Base-by-base conservation (phyloP, 2,888 invertebrate genomes). In the Nebria salina region DNA sequence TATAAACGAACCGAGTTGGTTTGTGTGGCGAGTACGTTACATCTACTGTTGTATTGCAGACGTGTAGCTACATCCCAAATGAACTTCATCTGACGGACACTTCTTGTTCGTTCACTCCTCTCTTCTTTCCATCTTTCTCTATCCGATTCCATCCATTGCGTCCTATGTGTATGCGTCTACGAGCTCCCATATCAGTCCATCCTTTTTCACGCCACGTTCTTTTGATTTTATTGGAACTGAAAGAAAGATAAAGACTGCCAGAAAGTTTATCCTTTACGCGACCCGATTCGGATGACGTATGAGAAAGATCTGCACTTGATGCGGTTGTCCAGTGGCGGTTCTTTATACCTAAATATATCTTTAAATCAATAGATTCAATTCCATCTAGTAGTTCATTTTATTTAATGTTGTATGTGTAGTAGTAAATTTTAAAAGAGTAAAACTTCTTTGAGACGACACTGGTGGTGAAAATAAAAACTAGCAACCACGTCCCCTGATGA, bases 151-250 rank as follows among this genome's bases (percentile, higher is more conserved):
- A n/a, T 76, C 25, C 76, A 68, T 41, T 76, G 70, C 13, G 34
- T 15, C 15, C 20, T 20, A 20, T 20, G 5, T 34, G 5, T 34
- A 34, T 34, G 34, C 5, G 34, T 34, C 4, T 34, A 5, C 5
- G 54, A 54, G 70, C 76, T 5, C 8, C 72, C 34, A 5, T 26
- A 34, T 26, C 34, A n/a, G n/a, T 75, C 43, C 43, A n/a, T 65
- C 43, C 75, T 25, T 64, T 54, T 75, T 64, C 54, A 7, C 15
- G 65, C 65, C 68, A 75, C 73, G 74, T 79, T 66, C 79, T 74
- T 74, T 79, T 79, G 79, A 79, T 80, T 80, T 80, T 80, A 80
- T 80, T 80, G 80, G 80, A 80, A 80, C 68, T 75, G 80, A 80
- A 80, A 70, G 80, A 80, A 80, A 80, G 80, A 80, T 80, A 80